Percentiles rank a stretch among this genome's conserved stretches.
phyloP scores from a whole-genome alignment of 2,888 invertebrate species.

The Acleris emargana region DNA sequence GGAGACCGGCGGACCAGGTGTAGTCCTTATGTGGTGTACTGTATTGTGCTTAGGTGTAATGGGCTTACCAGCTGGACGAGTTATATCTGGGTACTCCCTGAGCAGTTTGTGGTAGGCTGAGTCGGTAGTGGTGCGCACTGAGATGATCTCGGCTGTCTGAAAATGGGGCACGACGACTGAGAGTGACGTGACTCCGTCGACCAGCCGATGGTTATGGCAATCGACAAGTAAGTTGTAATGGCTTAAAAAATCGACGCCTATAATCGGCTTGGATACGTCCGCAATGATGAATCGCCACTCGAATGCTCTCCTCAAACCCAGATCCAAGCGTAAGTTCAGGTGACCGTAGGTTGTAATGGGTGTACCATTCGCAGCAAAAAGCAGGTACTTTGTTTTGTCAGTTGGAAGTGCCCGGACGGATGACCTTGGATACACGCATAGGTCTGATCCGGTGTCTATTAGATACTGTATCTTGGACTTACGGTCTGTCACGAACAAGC shows the following conservation, averaged over 20 bases:
- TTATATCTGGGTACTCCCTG: constrained; percentile 34
- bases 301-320: constrained; percentile 42
- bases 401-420: neutral
- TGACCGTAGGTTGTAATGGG: constrained; percentile 11
- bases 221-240: constrained; percentile 51
- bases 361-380: constrained; percentile 17
- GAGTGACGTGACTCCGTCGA: constrained; percentile 40
- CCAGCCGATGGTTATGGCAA: constrained; percentile 42
- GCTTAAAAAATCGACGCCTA: constrained; percentile 53
- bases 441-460: constrained; percentile 9
- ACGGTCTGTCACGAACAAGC: neutral
- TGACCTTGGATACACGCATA: constrained; percentile 20
- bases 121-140: constrained; percentile 39
- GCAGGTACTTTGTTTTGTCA: constrained; percentile 1
- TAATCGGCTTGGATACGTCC: constrained; percentile 52
- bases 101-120: constrained; percentile 35
- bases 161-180: constrained; percentile 1
- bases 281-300: constrained; percentile 52
- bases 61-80: constrained; percentile 32
- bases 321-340: constrained; percentile 25
- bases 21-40: constrained; percentile 37
- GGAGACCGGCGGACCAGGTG: constrained; percentile 38
- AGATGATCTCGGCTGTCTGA: constrained; percentile 32
- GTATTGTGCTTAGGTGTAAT: constrained; percentile 18
- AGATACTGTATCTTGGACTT: neutral